These are phyloP conservation scores for Pseudochromis fuscus DNA, from an alignment of 2,797 vertebrate species.

Conservation along the genomic window DNA sequence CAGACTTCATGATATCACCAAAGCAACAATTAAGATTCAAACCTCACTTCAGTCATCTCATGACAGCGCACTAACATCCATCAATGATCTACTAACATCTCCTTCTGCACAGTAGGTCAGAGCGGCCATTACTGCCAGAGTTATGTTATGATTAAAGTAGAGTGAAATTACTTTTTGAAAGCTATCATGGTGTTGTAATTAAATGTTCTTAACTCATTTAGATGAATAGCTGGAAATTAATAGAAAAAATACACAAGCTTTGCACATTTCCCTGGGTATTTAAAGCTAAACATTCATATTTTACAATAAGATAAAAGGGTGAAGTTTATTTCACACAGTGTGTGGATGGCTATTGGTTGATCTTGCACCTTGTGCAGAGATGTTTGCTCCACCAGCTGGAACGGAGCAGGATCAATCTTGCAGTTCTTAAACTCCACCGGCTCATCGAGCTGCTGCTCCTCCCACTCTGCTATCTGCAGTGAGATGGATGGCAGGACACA, in stretches of 20 bases:
- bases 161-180: too few species aligned
- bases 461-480: slow-evolving; percentile 93
- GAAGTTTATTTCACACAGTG: neutral
- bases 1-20: too few species aligned
- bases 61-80: neutral
- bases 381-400: slow-evolving; percentile 97
- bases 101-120: neutral
- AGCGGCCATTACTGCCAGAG: too few species aligned
- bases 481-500: neutral
- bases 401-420: slow-evolving; percentile 97
- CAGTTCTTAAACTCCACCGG: slow-evolving; percentile 95
- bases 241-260: neutral
- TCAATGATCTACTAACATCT: neutral
- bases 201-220: too few species aligned
- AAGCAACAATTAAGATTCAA: neutral
- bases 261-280: neutral
- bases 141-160: too few species aligned
- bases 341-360: neutral
- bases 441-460: slow-evolving; percentile 94
- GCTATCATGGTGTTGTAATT: too few species aligned
- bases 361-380: slow-evolving; percentile 88
- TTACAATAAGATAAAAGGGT: neutral
- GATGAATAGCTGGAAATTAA: neutral
- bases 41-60: neutral
- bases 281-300: neutral